Percentiles rank a stretch among this genome's conserved stretches.
phyloP scores from a whole-genome alignment of 2,797 vertebrate genomes.

The Triplophysa bombifrons region DNA sequence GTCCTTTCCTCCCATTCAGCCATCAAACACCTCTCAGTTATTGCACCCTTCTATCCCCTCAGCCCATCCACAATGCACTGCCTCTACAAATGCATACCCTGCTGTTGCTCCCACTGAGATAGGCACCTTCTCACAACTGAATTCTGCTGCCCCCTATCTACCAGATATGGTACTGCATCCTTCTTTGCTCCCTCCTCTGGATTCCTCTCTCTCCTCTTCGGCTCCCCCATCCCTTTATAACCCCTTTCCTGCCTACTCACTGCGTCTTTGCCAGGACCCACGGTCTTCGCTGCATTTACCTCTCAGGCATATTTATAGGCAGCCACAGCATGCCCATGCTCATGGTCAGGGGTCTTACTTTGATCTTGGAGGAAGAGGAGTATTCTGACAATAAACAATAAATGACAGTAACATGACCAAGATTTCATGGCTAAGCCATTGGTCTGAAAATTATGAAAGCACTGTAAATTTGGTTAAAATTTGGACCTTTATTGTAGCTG shows the following conservation, averaged over 20 bases:
- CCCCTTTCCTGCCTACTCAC: constrained; percentile 77
- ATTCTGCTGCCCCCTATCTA: constrained; percentile 66
- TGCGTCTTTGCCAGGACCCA: constrained; percentile 78
- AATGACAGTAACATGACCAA: background rate
- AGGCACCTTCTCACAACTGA: constrained; percentile 67
- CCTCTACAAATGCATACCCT: constrained; percentile 62
- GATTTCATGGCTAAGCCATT: background rate
- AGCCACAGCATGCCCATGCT: constrained; percentile 79
- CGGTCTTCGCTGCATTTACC: constrained; percentile 79
- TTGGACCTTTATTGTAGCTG: background rate
- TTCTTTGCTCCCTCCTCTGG: constrained; percentile 59
- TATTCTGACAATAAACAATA: constrained; percentile 63
- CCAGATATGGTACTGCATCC: constrained; percentile 74
- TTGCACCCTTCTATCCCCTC: constrained; percentile 51
- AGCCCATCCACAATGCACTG: constrained; percentile 61
- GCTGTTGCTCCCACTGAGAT: constrained; percentile 62
- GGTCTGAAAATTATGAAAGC: constrained; percentile 9
- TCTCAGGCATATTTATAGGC: constrained; percentile 83
- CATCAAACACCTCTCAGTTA: constrained; percentile 47
- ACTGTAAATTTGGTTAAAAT: constrained; percentile 7
- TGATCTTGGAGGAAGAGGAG: constrained; percentile 69
- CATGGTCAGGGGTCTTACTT: constrained; percentile 80
- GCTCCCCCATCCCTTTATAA: constrained; percentile 68
- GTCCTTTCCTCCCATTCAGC: constrained; percentile 47
- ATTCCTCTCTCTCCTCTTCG: constrained; percentile 59